These are phyloP conservation scores for Xanthostigma xanthostigma DNA, from an alignment of 2,888 invertebrate species.

Conservation along the genomic window DNA sequence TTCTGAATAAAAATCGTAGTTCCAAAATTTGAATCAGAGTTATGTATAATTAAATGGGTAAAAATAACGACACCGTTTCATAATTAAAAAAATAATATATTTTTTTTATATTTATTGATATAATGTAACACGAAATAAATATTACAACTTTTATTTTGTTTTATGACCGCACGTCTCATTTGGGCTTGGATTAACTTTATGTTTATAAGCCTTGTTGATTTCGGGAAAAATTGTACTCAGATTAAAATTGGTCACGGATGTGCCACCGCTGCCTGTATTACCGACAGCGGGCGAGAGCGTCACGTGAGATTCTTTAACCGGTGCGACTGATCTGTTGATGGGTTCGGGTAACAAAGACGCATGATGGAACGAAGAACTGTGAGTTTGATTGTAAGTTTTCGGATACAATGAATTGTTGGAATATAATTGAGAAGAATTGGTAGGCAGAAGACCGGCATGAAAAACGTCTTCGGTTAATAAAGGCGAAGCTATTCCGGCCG, in stretches of 20 bases:
- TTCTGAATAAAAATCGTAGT: no score
- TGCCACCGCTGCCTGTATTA: constrained; percentile 24
- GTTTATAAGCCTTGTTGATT: constrained; percentile 39
- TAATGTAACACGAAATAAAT: background rate
- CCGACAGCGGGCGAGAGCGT: background rate
- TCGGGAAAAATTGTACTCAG: constrained; percentile 73
- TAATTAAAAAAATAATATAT: no score
- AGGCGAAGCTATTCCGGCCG: constrained; percentile 26
- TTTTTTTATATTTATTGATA: no score
- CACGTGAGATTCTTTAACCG: background rate
- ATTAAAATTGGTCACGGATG: constrained; percentile 60
- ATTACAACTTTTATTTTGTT: constrained; percentile 1
- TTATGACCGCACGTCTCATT: no score
- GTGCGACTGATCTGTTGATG: background rate
- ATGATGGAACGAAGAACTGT: background rate
- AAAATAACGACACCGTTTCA: no score
- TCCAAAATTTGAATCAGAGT: no score
- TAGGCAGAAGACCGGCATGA: constrained; percentile 24
- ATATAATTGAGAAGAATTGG: constrained; percentile 22
- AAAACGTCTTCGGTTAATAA: constrained; percentile 27
- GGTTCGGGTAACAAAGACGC: constrained; percentile 1
- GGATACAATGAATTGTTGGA: constrained; percentile 26
- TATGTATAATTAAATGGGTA: no score
- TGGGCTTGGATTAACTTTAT: no score
- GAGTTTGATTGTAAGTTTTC: constrained; percentile 13